Evolutionary conservation across 2,797 vertebrate genomes (phyloP), one percentile per base, ranked within the genome.

Genomic region (Sebastes minor): DNA sequence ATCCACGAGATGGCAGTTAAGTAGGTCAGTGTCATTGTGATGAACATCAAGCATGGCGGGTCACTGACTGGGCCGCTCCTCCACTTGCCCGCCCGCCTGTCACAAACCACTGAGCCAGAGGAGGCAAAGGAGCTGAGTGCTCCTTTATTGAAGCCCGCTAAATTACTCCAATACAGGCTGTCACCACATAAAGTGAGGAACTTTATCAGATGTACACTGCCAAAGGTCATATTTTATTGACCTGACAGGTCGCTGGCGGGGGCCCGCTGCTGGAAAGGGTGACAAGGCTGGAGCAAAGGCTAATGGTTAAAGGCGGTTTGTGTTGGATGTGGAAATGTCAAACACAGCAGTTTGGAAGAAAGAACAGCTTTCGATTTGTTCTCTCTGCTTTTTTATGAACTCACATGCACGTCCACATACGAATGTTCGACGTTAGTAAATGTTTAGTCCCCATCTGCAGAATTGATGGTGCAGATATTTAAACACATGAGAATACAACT

Each of bases 21-120:
- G 90, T 95, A 96, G 95, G 95, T 95, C 94, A 93, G 90, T 95
- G 94, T 95, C 95, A 94, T 61, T 88, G 88, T 92, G 92, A 95
- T 94, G 92, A 90, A 95, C 89, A 92, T 95, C 92, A 95, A 94
- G 71, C 78, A 76, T 92, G 89, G 91, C 88, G 81, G 92, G 84
- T 89, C 89, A 90, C 77, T 85, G 89, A 82, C 89, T 89, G 84
- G 84, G 80, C 89, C 55, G 85, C 89, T 93, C 88, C 83, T 93
- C 88, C 89, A 92, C 90, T 94, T 93, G 90, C 77, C 92, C 78
- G 90, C 76, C 92, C 77, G 89, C 89, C 91, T 93, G 90, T 94
- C 92, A 94, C 78, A 83, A 92, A 78, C 66, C 87, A 82, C 85
- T 80, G 89, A 85, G 81, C 86, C 83, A 91, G 78, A 82, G 85